Evolutionary conservation across 1,140 invertebrate genomes (phyloP).

Genomic region (Pomacea maculata): DNA sequence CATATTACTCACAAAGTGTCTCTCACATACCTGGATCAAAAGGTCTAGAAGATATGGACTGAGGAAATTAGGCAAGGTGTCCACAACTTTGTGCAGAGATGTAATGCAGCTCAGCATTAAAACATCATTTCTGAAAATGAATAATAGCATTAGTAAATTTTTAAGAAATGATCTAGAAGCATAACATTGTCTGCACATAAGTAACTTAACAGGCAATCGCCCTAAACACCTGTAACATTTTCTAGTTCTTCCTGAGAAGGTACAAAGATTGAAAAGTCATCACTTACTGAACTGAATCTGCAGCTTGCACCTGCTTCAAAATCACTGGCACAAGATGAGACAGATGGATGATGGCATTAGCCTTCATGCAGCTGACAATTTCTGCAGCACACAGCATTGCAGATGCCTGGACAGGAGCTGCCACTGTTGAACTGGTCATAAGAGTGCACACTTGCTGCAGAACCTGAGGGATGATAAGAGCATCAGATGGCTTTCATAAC

Average conservation of each 20-base stretch:
- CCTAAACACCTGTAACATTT: no score
- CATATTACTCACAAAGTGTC: background rate
- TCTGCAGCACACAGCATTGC: conserved; percentile 82
- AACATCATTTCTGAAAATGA: conserved; percentile 62
- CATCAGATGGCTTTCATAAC: background rate
- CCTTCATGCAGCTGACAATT: conserved; percentile 75
- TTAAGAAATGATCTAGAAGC: background rate
- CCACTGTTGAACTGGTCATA: conserved; percentile 34
- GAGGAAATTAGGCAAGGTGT: conserved; percentile 81
- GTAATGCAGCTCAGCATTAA: conserved; percentile 75
- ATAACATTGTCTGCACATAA: no score
- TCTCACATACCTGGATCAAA: conserved; percentile 58
- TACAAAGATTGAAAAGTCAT: no score
- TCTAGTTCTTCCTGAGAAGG: no score
- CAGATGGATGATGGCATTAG: conserved; percentile 77
- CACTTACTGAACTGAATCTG: conserved; percentile 23
- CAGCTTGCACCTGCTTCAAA: conserved; percentile 60
- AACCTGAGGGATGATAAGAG: conserved; percentile 30
- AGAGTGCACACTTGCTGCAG: conserved; percentile 46
- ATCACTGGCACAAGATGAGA: conserved; percentile 83
- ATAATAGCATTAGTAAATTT: no score
- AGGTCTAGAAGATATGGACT: conserved; percentile 85
- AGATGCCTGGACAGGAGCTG: conserved; percentile 48
- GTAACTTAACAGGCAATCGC: no score
- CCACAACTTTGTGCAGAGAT: conserved; percentile 81